Evolutionary conservation across 2,113 vertebrate genomes (phyloP).

Genomic region (Rhombomys opimus): DNA sequence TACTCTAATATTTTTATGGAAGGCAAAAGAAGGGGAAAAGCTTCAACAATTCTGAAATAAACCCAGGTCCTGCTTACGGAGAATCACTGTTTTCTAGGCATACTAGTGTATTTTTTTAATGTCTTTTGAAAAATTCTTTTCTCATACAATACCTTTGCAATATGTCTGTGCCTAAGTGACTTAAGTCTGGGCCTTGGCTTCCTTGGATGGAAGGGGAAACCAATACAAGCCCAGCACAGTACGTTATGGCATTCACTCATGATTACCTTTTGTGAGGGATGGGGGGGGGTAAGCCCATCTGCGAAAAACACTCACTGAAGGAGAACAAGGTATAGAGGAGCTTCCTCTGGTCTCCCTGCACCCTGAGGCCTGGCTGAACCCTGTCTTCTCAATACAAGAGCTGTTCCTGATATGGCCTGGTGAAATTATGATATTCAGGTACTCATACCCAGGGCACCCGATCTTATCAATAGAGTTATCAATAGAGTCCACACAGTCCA

Average conservation of each 20-base stretch:
- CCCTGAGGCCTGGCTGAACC: neutral
- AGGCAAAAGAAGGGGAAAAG: neutral
- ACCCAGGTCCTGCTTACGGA: neutral
- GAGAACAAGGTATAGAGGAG: accelerated
- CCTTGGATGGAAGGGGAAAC: neutral
- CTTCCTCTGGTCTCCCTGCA: neutral
- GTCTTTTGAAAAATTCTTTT: no score
- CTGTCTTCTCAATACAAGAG: neutral
- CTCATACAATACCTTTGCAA: no score
- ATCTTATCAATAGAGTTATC: neutral
- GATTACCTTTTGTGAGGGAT: neutral
- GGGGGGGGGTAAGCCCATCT: no score
- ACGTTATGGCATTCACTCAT: neutral
- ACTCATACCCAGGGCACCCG: neutral
- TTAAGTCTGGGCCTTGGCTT: neutral
- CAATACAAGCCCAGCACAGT: neutral
- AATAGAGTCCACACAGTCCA: neutral
- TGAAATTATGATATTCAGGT: neutral
- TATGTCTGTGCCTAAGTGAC: neutral
- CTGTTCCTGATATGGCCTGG: neutral
- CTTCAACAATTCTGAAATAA: neutral
- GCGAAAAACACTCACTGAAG: neutral
- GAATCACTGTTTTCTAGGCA: neutral
- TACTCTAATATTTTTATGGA: neutral
- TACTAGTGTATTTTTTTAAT: no score